Evolutionary conservation across 1,140 invertebrate species (phyloP).

Genomic region (Drosophila guanche): DNA sequence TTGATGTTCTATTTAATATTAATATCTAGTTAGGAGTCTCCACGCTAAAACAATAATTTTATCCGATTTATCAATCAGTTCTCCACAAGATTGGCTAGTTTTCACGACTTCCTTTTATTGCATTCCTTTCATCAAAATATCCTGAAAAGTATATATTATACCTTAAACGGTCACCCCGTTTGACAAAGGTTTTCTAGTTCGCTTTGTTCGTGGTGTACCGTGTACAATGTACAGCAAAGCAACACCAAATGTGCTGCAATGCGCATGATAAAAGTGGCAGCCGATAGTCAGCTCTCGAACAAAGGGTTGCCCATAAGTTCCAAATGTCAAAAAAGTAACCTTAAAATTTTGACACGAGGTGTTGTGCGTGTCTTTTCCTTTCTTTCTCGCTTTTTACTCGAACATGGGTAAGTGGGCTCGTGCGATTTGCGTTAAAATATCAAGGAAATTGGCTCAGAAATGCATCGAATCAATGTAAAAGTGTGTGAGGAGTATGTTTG

Average conservation of each 20-base stretch:
- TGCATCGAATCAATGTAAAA: conserved; percentile 42
- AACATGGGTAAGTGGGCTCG: conserved; percentile 82
- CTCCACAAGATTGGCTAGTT: too few species aligned
- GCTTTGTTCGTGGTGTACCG: not conserved
- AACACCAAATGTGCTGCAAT: conserved; percentile 12
- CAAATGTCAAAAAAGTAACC: conserved; percentile 62
- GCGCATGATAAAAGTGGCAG: conserved; percentile 6
- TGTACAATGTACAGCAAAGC: not conserved
- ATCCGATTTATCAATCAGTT: too few species aligned
- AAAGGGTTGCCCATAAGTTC: conserved; percentile 37
- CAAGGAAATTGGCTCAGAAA: conserved; percentile 50
- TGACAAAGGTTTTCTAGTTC: too few species aligned
- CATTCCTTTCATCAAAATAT: too few species aligned
- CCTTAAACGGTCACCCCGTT: too few species aligned
- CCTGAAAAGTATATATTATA: too few species aligned
- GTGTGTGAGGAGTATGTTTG: conserved; percentile 9
- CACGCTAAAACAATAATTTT: too few species aligned
- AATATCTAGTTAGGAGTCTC: not conserved
- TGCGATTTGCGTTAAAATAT: conserved; percentile 71
- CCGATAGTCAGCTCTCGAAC: too few species aligned
- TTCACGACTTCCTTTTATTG: too few species aligned
- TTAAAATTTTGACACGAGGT: conserved; percentile 78
- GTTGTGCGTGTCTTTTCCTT: conserved; percentile 80
- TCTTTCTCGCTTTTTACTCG: conserved; percentile 83
- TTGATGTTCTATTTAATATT: too few species aligned